phyloP scores from a whole-genome alignment of 2,797 vertebrate genomes.

The Acridotheres tristis region DNA sequence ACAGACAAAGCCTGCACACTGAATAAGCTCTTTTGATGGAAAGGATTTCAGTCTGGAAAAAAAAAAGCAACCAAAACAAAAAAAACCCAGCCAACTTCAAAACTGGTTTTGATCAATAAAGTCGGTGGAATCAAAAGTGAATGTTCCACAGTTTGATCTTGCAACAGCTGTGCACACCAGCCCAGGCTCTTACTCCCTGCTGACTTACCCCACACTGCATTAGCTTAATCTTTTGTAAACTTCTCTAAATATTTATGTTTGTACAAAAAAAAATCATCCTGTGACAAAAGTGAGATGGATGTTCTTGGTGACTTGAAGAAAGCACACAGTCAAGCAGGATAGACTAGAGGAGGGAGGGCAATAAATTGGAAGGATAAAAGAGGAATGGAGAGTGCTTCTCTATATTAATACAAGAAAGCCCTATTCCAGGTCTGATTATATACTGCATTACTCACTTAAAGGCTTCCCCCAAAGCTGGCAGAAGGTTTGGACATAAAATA shows the following conservation, averaged over 20 bases:
- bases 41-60: neutral
- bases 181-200: neutral
- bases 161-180: conserved; percentile 34
- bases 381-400: neutral
- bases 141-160: neutral
- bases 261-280: neutral
- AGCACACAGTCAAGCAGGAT: neutral
- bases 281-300: conserved; percentile 24
- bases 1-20: neutral
- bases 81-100: accelerated
- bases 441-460: neutral
- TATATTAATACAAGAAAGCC: neutral
- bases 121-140: neutral
- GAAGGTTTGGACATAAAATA: neutral
- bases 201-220: neutral
- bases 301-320: neutral
- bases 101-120: conserved; percentile 8
- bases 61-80: neutral
- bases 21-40: neutral
- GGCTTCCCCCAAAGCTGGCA: neutral
- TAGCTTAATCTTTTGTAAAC: conserved; percentile 33
- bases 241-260: conserved; percentile 52
- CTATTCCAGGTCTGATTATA: neutral
- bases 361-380: neutral
- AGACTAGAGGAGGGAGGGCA: neutral